Conservation (phyloP, 2,888 invertebrate genomes). For the Petrolisthes manimaculis region DNA sequence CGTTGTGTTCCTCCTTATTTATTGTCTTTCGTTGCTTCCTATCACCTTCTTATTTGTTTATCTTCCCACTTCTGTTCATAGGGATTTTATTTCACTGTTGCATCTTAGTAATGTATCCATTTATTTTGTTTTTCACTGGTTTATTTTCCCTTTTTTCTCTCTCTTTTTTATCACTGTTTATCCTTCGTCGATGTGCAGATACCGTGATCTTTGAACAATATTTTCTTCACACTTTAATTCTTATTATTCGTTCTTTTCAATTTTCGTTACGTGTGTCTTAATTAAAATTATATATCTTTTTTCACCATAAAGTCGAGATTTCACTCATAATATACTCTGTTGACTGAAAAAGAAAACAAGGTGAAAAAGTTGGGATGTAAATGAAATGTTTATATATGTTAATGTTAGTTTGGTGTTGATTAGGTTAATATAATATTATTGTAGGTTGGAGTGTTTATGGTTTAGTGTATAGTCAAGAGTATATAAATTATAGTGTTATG, state of each 20-base stretch:
- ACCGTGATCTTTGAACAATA: neutral
- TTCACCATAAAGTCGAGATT: neutral
- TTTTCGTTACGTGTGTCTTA: neutral
- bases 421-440: no score
- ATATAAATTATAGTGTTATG: no score
- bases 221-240: neutral
- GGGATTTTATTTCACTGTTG: neutral
- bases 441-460: no score
- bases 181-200: neutral
- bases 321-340: no score
- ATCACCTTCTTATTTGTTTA: neutral
- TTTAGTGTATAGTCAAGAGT: no score
- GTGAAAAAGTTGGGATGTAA: no score
- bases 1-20: neutral
- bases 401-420: no score
- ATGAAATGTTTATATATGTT: no score
- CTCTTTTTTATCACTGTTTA: neutral
- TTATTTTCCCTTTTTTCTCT: neutral
- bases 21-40: neutral
- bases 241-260: neutral
- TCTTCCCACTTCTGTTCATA: neutral
- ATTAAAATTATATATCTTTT: neutral
- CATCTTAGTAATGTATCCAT: neutral
- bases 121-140: neutral
- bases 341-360: no score